Evolutionary conservation across 37 sponge, comb jelly and placozoan species (phyloP), one percentile per base, ranked within the genome.

Genomic region (Corticium candelabrum): DNA sequence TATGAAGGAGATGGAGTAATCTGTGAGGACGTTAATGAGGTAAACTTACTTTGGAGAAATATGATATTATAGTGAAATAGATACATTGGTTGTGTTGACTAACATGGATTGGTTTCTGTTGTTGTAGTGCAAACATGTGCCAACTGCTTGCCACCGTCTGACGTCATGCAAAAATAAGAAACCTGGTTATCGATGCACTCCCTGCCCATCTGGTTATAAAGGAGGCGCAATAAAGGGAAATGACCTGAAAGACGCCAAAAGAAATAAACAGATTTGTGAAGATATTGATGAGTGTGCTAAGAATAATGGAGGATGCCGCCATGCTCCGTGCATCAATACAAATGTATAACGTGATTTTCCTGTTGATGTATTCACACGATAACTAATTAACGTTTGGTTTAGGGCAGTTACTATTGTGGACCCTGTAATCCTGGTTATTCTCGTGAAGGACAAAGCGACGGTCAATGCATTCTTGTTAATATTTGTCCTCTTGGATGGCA

Each of bases 181-280:
- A 2, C 68, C 78, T 40, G 90, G 92, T 35, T 97, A 85, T 71
- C 41, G 76, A 5, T 97, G 99, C 82, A 85, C 76, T 0, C 50
- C 41, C 39, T 97, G 99, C 84, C 99, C 99, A 0, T 0, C 79
- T 36, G 99, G 99, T 0, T 97, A 84, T 77, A 70, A 2, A 37
- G 94, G 95, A 3, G 56, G 67, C 33, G 41, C 70, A 2, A 5
- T 79, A 1, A 43, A 74, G 3, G 91, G 91, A 0, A 36, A 68
- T 4, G 86, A 84, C 67, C 76, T 84, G 1, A 41, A 40, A 3
- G 89, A 87, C 36, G 86, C 89, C 3, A 73, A 78, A 0, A 78
- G 35, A 3, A 37, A 69, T 27, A 41, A 74, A 39, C 93, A 88
- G 84, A 89, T 75, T 3, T 96, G 96, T 80, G 34, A n/a, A 5